These are phyloP conservation scores for Spinibarbus caldwelli DNA, from an alignment of 2,797 vertebrate species.

Conservation along the genomic window DNA sequence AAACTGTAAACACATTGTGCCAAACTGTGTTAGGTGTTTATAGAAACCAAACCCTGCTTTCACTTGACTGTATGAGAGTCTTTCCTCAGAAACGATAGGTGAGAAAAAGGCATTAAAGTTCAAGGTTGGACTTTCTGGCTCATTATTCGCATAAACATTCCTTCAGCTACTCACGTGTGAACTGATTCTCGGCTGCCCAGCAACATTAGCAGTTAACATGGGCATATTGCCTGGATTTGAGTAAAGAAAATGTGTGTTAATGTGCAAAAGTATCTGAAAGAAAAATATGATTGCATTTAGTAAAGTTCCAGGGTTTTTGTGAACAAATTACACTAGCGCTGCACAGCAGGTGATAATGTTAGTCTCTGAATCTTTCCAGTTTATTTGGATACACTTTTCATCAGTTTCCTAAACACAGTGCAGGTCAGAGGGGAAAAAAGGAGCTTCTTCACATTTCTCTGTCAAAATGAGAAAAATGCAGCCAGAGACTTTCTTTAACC, in stretches of 20 bases:
- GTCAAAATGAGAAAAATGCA: background rate
- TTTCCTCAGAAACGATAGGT: background rate
- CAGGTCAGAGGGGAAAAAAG: background rate
- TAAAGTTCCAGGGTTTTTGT: too few relatives aligned
- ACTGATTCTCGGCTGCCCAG: slow-evolving; percentile 2
- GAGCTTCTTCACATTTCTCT: background rate
- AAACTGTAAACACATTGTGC: background rate
- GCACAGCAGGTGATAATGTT: too few relatives aligned
- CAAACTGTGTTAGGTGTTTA: slow-evolving; percentile 8
- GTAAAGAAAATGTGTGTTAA: background rate
- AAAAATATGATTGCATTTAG: too few relatives aligned
- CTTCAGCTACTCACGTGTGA: slow-evolving; percentile 25
- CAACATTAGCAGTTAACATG: background rate
- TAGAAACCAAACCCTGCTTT: slow-evolving; percentile 10
- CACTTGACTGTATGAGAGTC: background rate
- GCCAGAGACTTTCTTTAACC: background rate
- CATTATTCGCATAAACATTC: background rate
- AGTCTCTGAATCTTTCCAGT: background rate
- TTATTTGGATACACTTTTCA: background rate
- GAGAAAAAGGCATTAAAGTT: background rate
- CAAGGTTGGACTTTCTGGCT: slow-evolving; percentile 43
- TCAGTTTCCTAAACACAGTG: background rate
- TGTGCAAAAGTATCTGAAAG: background rate
- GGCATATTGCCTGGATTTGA: background rate
- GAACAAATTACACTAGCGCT: too few relatives aligned